phyloP scores from a whole-genome alignment of 2,888 invertebrate genomes.

The Furcula furcula region DNA sequence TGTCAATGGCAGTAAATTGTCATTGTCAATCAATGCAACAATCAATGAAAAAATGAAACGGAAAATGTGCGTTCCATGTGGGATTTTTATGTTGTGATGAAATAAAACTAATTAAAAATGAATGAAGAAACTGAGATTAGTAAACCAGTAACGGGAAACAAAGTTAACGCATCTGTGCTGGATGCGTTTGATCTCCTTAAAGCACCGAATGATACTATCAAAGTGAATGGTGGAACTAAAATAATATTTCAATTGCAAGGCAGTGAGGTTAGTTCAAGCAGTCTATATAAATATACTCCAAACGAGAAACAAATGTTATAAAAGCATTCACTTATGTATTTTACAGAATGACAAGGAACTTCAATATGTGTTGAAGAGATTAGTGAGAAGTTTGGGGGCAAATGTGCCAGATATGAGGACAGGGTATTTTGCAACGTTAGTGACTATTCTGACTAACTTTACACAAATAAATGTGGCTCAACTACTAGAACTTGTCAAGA shows the following conservation, averaged over 20 bases:
- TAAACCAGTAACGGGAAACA: slow-evolving; percentile 35
- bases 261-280: slow-evolving; percentile 69
- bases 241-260: slow-evolving; percentile 61
- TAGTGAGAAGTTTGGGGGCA: slow-evolving; percentile 88
- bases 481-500: slow-evolving; percentile 82
- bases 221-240: slow-evolving; percentile 65
- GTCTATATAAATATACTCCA: too few relatives aligned
- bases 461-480: slow-evolving; percentile 72
- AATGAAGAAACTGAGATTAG: slow-evolving; percentile 44
- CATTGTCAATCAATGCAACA: background rate
- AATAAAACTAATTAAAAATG: slow-evolving; percentile 44
- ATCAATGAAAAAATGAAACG: background rate
- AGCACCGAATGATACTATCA: slow-evolving; percentile 57
- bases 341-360: slow-evolving; percentile 83
- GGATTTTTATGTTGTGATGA: slow-evolving; percentile 27
- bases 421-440: slow-evolving; percentile 86
- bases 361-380: slow-evolving; percentile 84
- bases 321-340: background rate
- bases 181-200: slow-evolving; percentile 69
- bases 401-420: slow-evolving; percentile 83
- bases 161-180: slow-evolving; percentile 60
- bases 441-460: slow-evolving; percentile 80
- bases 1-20: too few relatives aligned
- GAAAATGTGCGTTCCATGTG: slow-evolving; percentile 39
- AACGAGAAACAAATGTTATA: background rate